Base-by-base conservation (phyloP, 2,797 vertebrate genomes). In the Carapus acus region DNA sequence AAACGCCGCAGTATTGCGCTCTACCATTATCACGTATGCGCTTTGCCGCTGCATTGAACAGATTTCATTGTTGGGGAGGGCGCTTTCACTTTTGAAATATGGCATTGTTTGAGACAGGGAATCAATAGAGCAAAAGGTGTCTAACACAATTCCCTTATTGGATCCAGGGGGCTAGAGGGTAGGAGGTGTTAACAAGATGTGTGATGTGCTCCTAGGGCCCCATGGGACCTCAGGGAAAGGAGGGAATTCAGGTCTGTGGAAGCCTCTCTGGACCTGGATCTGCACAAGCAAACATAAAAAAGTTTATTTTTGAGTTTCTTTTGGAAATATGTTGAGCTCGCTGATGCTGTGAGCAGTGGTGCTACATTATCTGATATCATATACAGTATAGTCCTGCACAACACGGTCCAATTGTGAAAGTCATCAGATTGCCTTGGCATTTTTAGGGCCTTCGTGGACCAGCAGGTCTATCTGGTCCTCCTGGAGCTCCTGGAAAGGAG, bases 401-500 rank as follows among this genome's bases (percentile, higher is more conserved):
- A 4, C 27, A 6, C 18, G 14, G 23, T 8, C 8, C 31, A n/a
- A 43, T 18, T 50, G 24, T 18, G 43, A 6, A 50, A 54, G 46
- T 65, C 11, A 45, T 60, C 18, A 42, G 33, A 15, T 11, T 51
- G 2, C 42, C 1, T 68, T 48, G 14, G 15, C 62, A 67, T 43
- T 70, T 69, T 59, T 59, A 98, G 96, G 96, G 96, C 55, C 83
- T 83, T 55, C 90, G 85, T 21, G 96, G 96, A 80, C 76, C 85
- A n/a, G 86, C 85, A 20, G 96, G 94, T 59, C 80, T 88, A 53
- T 87, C 89, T 69, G 94, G 96, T 55, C 69, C 85, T 31, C 78
- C 90, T 44, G 95, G 95, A 57, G 60, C 78, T 47, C 61, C 76
- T 41, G 89, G 89, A 62, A 85, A 53, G 61, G 83, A 87, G 79